phyloP scores from a whole-genome alignment of 2,113 vertebrate species.

The Vanacampus margaritifer region DNA sequence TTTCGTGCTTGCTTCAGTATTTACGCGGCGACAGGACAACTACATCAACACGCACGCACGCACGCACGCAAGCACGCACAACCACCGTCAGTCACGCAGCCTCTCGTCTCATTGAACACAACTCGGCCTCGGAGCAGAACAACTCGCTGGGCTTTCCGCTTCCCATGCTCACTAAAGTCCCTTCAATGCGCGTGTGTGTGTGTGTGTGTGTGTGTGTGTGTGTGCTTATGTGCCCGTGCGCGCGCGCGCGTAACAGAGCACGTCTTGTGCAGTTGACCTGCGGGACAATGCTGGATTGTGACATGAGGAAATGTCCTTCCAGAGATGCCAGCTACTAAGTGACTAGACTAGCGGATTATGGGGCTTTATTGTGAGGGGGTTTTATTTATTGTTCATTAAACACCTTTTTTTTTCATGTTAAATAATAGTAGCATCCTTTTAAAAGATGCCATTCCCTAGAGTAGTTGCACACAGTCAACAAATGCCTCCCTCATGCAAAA shows the following conservation, averaged over 20 bases:
- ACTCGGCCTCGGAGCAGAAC: conserved; percentile 42
- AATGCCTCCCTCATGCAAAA: too few relatives aligned
- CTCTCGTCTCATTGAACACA: conserved; percentile 49
- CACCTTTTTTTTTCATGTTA: too few relatives aligned
- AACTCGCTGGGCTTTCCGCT: conserved; percentile 46
- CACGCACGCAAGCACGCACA: too few relatives aligned
- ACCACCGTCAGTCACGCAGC: conserved; percentile 3
- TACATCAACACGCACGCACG: too few relatives aligned
- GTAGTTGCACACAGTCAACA: too few relatives aligned
- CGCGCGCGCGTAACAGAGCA: conserved; percentile 41
- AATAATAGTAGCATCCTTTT: too few relatives aligned
- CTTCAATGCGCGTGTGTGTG: conserved; percentile 2
- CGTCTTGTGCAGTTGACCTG: conserved; percentile 56
- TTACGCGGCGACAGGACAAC: too few relatives aligned
- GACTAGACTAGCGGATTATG: background rate
- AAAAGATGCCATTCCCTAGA: too few relatives aligned
- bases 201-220: conserved; percentile 10
- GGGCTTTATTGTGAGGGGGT: conserved; percentile 21
- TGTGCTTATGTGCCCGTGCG: conserved; percentile 6
- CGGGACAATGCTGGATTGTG: conserved; percentile 62
- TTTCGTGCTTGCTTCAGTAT: background rate
- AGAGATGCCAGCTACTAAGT: conserved; percentile 52
- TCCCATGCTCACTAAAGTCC: conserved; percentile 49
- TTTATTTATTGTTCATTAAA: too few relatives aligned
- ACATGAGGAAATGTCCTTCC: conserved; percentile 60